Evolutionary conservation across 1,140 invertebrate species (phyloP), one percentile per base, ranked within the genome.

Genomic region (Solenopsis invicta): DNA sequence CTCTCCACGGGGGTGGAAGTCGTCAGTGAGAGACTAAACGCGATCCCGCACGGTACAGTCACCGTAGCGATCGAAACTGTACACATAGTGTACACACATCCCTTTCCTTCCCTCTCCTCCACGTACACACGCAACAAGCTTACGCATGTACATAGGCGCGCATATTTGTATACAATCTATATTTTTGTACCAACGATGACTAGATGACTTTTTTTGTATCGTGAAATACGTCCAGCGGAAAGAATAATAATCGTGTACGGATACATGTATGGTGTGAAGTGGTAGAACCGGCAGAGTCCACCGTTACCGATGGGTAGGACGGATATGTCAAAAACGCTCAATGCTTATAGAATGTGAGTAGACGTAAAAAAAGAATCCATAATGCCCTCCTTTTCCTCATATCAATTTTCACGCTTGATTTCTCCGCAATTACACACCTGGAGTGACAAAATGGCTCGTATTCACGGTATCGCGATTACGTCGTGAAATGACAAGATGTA

Each of bases 341-440:
- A 95, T 82, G 94, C 94, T 92, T 95, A 95, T 90, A 95, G 94
- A 93, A 95, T 95, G 95, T 95, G 92, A 95, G 95, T 95, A 93
- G 61, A 87, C 34, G 8, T n/a, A 8, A 78, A 37, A 37, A 64
- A 24, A n/a, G n/a, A n/a, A 41, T 72, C 21, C 13, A 50, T 13
- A 78, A 72, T 24, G 9, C 10, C 34, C 37, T 18, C 12, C 37
- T 61, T 37, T 0, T 64, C 8, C 16, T 54, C 3, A 0, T 62
- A 16, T 3, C 24, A 48, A n/a, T 41, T 66, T 21, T 6, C 21
- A 2, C n/a, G 41, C 4, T 4, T 12, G 18, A 64, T 48, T 67
- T 67, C 10, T 45, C 64, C 18, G 1, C 21, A 37, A 67, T 67
- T 67, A n/a, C 12, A 13, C 12, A 21, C 48, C 37, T 54, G 12